Base-by-base conservation (phyloP, 2,888 invertebrate genomes). In the Galerucella nymphaeae region DNA sequence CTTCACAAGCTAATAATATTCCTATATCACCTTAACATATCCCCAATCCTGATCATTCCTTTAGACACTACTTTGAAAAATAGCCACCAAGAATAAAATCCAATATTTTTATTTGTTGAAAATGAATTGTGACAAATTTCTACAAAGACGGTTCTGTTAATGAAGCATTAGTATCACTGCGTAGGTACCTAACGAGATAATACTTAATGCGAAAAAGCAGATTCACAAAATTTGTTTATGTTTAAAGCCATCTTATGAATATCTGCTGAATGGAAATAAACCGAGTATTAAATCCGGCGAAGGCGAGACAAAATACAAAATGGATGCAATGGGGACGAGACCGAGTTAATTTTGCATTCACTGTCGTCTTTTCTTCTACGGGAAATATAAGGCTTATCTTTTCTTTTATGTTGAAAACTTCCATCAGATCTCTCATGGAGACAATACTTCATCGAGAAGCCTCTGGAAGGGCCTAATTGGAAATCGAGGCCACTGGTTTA, bases 301-400 rank as follows among this genome's bases (percentile, higher is more conserved):
- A 69, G 70, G 48, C 66, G 70, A 66, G 67, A 70, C 70, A 70
- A 67, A 73, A 70, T 73, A 70, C 70, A 72, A 63, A 62, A 67
- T 67, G 80, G 80, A 81, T 78, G 80, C 78, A 79, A 71, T 76
- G 77, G 73, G 74, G 75, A 75, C 75, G 75, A 76, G 78, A 76
- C 74, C 73, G 79, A 83, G 83, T 83, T 83, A 83, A 83, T 83
- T 83, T 83, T 76, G 80, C 82, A 83, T 83, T 83, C 83, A 81
- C 76, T 76, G 82, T 79, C 78, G 82, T 82, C 82, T 80, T 82
- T 82, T 83, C 82, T 82, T 82, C 82, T 79, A 76, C 78, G 78
- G 80, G 80, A 83, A 79, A 81, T 81, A 81, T 81, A 81, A 80
- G 81, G 83, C 83, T 84, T 84, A 83, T 83, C 84, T 83, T 80